phyloP scores from a whole-genome alignment of 2,113 vertebrate genomes.

The Misgurnus mizolepis region DNA sequence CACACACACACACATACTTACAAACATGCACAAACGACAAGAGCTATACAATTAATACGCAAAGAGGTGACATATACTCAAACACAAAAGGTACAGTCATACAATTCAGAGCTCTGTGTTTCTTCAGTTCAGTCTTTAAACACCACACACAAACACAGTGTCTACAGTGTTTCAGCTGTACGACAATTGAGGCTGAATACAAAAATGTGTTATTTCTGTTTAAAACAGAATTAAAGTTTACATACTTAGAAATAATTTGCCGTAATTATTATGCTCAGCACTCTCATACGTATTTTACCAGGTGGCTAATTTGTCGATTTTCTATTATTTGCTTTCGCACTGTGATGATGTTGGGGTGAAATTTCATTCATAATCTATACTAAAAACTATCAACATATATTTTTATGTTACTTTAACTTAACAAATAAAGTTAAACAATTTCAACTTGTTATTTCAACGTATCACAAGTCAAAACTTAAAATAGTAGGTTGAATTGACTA shows the following conservation, averaged over 20 bases:
- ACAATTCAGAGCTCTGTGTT: not conserved
- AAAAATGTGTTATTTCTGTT: not conserved
- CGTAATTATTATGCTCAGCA: not conserved
- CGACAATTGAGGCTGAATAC: not conserved
- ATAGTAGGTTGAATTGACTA: too few relatives aligned
- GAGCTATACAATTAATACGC: not conserved
- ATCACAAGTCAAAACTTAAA: too few relatives aligned
- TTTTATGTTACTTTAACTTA: too few relatives aligned
- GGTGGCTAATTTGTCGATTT: too few relatives aligned
- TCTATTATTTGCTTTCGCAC: too few relatives aligned
- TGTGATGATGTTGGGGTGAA: too few relatives aligned
- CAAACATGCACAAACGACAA: not conserved
- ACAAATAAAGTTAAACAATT: too few relatives aligned
- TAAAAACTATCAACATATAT: too few relatives aligned
- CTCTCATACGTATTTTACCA: too few relatives aligned
- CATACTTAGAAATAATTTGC: not conserved
- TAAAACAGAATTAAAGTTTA: not conserved
- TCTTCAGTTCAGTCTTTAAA: not conserved
- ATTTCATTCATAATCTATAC: too few relatives aligned
- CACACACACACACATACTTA: not conserved
- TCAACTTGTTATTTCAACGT: too few relatives aligned
- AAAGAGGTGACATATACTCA: not conserved
- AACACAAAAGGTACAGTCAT: conserved; percentile 4
- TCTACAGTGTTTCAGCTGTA: not conserved
- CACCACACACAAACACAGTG: not conserved